Base-by-base conservation (phyloP, 2,797 vertebrate genomes). In the Sebastes goodei region DNA sequence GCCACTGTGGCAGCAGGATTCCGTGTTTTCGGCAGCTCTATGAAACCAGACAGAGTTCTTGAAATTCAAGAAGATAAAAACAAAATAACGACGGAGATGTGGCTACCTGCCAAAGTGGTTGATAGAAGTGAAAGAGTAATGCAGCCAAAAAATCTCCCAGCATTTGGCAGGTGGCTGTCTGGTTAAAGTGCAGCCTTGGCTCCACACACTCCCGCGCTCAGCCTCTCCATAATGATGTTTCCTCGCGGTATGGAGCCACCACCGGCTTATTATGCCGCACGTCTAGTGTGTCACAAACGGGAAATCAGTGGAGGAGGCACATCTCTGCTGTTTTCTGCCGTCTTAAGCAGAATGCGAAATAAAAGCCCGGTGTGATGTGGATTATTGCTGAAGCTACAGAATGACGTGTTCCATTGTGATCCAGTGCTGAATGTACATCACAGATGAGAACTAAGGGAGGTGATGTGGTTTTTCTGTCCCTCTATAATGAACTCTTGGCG, bases 261-360 rank as follows among this genome's bases (percentile, higher is more conserved):
- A 12, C 27, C 9, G 32, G 84, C 67, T 88, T 83, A 84, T 85
- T 80, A 84, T 83, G 71, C 80, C 15, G 56, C 55, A 21, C 52
- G 66, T 85, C 81, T 86, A 38, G 74, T 21, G 8, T 78, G 78
- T 80, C 72, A 49, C 11, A 35, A 66, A 62, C 9, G 32, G 63
- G 65, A 76, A 76, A 76, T 68, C 67, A 71, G 70, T 21, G 30
- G 67, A 72, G 71, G 75, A 87, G 57, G 79, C 78, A 76, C 78
- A 76, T 84, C 72, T 46, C 72, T 14, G 55, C 73, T 60, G 65
- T 88, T 89, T 88, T 88, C 76, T 90, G 86, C 82, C 63, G 3
- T 82, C 74, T 88, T 79, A 80, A 84, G 86, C 89, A 89, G 81
- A 88, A 88, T 76, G 74, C 71, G 74, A 73, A 86, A 85, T 81